Base-by-base conservation (phyloP, 2,888 invertebrate species). In the Biston betularia region DNA sequence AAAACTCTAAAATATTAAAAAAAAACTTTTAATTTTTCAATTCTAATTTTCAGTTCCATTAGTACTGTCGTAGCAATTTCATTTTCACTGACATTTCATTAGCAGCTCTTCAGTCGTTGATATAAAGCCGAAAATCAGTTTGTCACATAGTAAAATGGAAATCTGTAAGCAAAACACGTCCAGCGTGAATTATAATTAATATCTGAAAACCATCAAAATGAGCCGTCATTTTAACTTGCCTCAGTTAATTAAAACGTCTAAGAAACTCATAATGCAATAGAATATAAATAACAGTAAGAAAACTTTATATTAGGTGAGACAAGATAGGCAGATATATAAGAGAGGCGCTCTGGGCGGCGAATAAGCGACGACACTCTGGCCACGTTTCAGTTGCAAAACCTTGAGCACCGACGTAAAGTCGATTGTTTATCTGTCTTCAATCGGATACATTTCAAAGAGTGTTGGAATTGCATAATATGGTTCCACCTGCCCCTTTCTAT, bases 231-330 rank as follows among this genome's bases (percentile, higher is more conserved):
- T 55, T 40, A 34, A 55, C 40, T 54, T 53, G 60, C 53, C 59
- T 45, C 12, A 54, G 54, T 46, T 62, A 62, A 62, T 62, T 62
- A 54, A 62, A 62, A 55, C 11, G 61, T 55, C 53, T 61, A 40
- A 38, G 57, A 14, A 57, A 38, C 38, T 46, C 35, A 46, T 15
- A 24, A 45, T 45, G 49, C 49, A 52, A 49, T 48, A 15, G 9
- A 34, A 46, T 35, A 15, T 0, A 10, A 45, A 12, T 6, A 40
- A n/a, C 49, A 49, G 49, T 49, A 49, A 11, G 49, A 34, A 57
- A 38, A 14, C 34, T 14, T 24, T 24, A 3, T 24, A 2, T 24
- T 24, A 24, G 24, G 24, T n/a, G n/a, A n/a, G n/a, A n/a, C n/a
- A n/a, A n/a, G n/a, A n/a, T n/a, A n/a, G n/a, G n/a, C n/a, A n/a